A percentile compares a stretch with the other conserved stretches of the same genome.
These are phyloP conservation scores for Agriopis leucophaearia DNA, from an alignment of 2,888 invertebrate species.

Conservation along the genomic window DNA sequence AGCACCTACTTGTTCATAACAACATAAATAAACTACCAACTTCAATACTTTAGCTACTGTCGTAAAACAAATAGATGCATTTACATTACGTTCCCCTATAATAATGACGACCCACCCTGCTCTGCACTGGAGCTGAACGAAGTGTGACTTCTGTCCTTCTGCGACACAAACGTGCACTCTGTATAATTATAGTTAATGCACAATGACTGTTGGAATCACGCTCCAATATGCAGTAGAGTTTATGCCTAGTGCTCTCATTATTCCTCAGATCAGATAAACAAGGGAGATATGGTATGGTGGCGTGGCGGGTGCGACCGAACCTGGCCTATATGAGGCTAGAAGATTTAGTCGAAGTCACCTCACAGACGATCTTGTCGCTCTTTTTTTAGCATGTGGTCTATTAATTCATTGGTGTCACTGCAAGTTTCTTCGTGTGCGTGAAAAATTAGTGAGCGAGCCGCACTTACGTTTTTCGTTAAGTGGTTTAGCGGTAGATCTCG, in stretches of 20 bases:
- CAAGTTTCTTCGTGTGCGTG: too few species aligned
- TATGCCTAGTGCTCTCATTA: constrained; percentile 44
- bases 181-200: constrained; percentile 67
- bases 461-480: too few species aligned
- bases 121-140: constrained; percentile 45
- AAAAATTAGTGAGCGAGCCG: too few species aligned
- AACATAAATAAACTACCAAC: too few species aligned
- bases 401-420: too few species aligned
- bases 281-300: too few species aligned
- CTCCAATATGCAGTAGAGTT: constrained; percentile 44
- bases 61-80: constrained; percentile 4
- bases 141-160: constrained; percentile 51
- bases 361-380: background rate
- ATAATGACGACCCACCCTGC: constrained; percentile 50
- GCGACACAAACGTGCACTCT: constrained; percentile 65
- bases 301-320: too few species aligned
- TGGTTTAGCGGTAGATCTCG: too few species aligned
- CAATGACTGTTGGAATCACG: constrained; percentile 54
- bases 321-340: too few species aligned
- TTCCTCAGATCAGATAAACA: constrained; percentile 2
- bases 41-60: background rate
- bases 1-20: too few species aligned
- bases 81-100: constrained; percentile 54
- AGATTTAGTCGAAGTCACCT: too few species aligned
- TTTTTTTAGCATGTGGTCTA: too few species aligned